phyloP scores from a whole-genome alignment of 2,888 invertebrate species.

The Linhomoeus sp. region DNA sequence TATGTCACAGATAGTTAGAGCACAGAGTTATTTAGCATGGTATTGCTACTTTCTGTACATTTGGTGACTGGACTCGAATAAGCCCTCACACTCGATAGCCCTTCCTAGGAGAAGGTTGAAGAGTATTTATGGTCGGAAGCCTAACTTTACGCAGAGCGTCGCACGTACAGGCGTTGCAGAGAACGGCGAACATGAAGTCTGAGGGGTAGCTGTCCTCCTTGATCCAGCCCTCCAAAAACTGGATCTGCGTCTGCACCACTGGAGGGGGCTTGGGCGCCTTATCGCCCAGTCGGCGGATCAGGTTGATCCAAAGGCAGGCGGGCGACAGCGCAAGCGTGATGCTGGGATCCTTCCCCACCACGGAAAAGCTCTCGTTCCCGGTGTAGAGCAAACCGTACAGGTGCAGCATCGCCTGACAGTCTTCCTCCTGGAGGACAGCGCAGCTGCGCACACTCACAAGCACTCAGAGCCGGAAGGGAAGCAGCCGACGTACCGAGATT shows the following conservation, averaged over 20 bases:
- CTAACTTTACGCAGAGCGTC: no score
- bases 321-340: slow-evolving; percentile 60
- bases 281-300: slow-evolving; percentile 35
- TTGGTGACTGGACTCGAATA: no score
- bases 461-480: background rate
- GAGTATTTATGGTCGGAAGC: no score
- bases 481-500: no score
- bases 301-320: slow-evolving; percentile 87
- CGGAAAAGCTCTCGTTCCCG: slow-evolving; percentile 73
- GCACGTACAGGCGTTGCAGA: slow-evolving; percentile 68
- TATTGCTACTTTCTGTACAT: no score
- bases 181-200: slow-evolving; percentile 69
- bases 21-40: no score
- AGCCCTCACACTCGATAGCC: no score
- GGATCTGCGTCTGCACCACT: slow-evolving; percentile 12
- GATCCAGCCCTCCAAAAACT: slow-evolving; percentile 9
- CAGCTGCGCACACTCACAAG: background rate
- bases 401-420: slow-evolving; percentile 69
- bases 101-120: no score
- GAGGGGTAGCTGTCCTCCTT: background rate
- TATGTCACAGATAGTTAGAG: no score
- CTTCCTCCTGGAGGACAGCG: slow-evolving; percentile 33
- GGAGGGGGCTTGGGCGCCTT: background rate
- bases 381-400: slow-evolving; percentile 77
- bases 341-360: slow-evolving; percentile 60